A percentile compares a stretch with the other conserved stretches of the same genome.
Evolutionary conservation across 2,113 vertebrate genomes (phyloP).

Genomic region (Marmota flaviventris): DNA sequence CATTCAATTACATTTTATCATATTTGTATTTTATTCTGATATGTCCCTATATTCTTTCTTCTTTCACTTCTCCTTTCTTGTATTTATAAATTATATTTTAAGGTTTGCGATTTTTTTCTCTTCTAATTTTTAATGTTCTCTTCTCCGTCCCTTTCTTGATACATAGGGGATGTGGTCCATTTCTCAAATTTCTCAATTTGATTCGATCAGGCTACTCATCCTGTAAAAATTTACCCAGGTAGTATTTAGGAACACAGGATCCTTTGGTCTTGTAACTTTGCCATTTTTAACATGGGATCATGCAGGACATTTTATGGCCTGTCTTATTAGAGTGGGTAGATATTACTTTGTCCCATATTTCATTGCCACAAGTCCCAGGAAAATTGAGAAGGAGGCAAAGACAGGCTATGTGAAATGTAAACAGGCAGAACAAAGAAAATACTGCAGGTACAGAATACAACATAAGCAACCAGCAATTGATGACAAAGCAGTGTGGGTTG

Average conservation of each 20-base stretch:
- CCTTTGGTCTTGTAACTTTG: not conserved
- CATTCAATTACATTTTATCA: not conserved
- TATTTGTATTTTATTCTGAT: not conserved
- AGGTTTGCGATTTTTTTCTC: not conserved
- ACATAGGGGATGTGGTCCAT: not conserved
- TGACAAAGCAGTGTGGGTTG: not conserved
- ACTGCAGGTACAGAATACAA: not conserved
- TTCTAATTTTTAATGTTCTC: not conserved
- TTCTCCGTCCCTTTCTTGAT: not conserved
- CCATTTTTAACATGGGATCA: not conserved
- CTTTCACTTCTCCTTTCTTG: not conserved
- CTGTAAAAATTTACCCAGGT: not conserved
- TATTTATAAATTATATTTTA: not conserved
- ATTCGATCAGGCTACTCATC: not conserved
- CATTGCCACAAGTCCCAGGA: not conserved
- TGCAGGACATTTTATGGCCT: not conserved
- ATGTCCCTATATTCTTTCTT: not conserved
- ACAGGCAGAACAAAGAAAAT: not conserved
- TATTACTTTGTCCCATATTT: not conserved
- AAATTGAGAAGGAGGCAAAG: not conserved
- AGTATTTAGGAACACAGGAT: not conserved
- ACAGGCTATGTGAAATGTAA: not conserved
- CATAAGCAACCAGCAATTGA: not conserved
- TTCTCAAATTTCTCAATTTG: not conserved
- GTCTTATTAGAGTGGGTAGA: not conserved